phyloP scores from a whole-genome alignment of 2,888 invertebrate species.

The Spisula solida region DNA sequence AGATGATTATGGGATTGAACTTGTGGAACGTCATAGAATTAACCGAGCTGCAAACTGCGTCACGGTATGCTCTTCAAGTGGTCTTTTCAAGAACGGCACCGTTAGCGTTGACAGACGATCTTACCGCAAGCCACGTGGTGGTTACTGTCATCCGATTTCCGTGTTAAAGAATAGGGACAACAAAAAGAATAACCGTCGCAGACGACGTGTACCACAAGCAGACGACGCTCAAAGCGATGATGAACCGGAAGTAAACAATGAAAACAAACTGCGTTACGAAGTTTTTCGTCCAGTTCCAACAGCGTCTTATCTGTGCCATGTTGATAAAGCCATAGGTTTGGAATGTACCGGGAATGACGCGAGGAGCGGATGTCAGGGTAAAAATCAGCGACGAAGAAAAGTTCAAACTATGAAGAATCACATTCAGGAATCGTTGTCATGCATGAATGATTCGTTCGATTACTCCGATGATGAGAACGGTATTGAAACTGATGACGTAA shows the following conservation, averaged over 20 bases:
- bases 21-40: slow-evolving; percentile 72
- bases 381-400: slow-evolving; percentile 2
- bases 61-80: slow-evolving; percentile 58
- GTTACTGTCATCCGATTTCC: slow-evolving; percentile 65
- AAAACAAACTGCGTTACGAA: slow-evolving; percentile 68
- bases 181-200: slow-evolving; percentile 18
- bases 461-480: slow-evolving; percentile 66
- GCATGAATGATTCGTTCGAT: slow-evolving; percentile 53
- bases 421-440: slow-evolving; percentile 45
- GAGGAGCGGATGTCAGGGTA: slow-evolving; percentile 17
- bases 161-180: slow-evolving; percentile 42
- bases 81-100: slow-evolving; percentile 28
- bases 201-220: slow-evolving; percentile 1
- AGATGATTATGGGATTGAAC: slow-evolving; percentile 65
- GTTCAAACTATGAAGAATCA: neutral
- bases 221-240: slow-evolving; percentile 2
- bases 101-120: slow-evolving; percentile 35
- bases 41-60: slow-evolving; percentile 66
- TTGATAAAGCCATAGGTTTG: slow-evolving; percentile 69
- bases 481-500: slow-evolving; percentile 39
- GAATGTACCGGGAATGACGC: neutral
- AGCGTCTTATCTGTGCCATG: slow-evolving; percentile 72
- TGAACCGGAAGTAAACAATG: slow-evolving; percentile 26
- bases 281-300: slow-evolving; percentile 70
- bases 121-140: slow-evolving; percentile 45